Evolutionary conservation across 2,797 vertebrate species (phyloP), one percentile per base, ranked within the genome.

Genomic region (Tokudaia tokunoshimensis): DNA sequence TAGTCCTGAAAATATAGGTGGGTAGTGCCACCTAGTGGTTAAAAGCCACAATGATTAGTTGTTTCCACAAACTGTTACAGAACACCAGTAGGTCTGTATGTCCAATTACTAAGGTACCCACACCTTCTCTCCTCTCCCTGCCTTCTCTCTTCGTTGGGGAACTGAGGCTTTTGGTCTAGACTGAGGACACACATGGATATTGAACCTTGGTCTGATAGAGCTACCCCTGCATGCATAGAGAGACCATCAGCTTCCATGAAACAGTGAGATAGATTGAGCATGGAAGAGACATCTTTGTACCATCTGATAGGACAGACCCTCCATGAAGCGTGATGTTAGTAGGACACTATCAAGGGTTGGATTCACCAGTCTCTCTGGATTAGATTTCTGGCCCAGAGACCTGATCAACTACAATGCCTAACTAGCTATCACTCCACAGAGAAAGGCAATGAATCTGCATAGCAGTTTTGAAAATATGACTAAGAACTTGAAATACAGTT

Each of bases 1-100:
- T 24, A 26, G 75, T 82, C 67, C 12, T 86, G 61, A 24, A 57
- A 22, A 90, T 95, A 26, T 78, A 80, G 50, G 70, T 87, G 13
- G 6, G 2, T 84, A 76, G 50, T 41, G 17, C 94, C 96, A 72
- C 80, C 92, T 3, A 94, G 92, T 93, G 96, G 92, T 89, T 37
- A 26, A 80, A 85, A 92, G 17, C 2, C 3, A 17, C 15, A 93
- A 63, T 31, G 11, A 55, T 67, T 74, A 34, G 65, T 70, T 50
- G 61, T 92, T 50, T 37, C 41, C 0, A 31, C 11, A 11, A 44
- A 31, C 0, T 0, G 0, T 72, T 52, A 84, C 57, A 26, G 29
- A 75, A 82, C 9, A 57, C 22, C 3, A 6, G 20, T 50, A 31
- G 29, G 44, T 57, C 65, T 70, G 31, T 37, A 52, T 1, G 44